A percentile compares a stretch with the other conserved stretches of the same genome.
These are phyloP conservation scores for Holothuria scabra DNA, from an alignment of 53 echinoderm and acorn worm species.

Conservation along the genomic window DNA sequence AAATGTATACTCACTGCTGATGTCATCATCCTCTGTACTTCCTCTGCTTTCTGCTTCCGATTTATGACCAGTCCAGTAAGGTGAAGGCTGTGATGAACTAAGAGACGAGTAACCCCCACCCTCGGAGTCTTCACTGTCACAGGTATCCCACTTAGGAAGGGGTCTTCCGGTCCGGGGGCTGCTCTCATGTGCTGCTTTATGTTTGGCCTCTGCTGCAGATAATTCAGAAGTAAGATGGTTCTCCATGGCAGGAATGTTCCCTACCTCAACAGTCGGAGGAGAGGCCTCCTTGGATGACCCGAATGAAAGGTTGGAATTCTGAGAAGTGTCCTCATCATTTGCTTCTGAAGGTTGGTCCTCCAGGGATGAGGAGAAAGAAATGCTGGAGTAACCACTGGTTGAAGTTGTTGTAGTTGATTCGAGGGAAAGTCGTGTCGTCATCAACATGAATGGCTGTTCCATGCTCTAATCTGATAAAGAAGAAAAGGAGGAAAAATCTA, in stretches of 20 bases:
- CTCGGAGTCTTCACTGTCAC: slow-evolving; percentile 49
- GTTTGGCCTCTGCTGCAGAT: slow-evolving; percentile 24
- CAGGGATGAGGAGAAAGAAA: slow-evolving; percentile 40
- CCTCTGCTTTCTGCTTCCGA: not conserved
- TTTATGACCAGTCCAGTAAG: slow-evolving; percentile 43
- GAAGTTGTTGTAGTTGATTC: slow-evolving; percentile 44
- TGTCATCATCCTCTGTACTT: slow-evolving; percentile 17
- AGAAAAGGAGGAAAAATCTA: not conserved
- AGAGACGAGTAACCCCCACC: slow-evolving; percentile 40
- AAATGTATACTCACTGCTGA: slow-evolving; percentile 22
- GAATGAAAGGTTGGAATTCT: slow-evolving; percentile 52
- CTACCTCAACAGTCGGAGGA: not conserved
- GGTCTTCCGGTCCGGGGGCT: slow-evolving; percentile 29
- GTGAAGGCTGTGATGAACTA: slow-evolving; percentile 26
- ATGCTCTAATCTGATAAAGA: slow-evolving; percentile 24
- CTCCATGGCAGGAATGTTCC: not conserved
- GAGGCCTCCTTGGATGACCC: slow-evolving; percentile 45
- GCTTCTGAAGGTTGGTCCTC: slow-evolving; percentile 47
- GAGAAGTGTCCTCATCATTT: slow-evolving; percentile 53
- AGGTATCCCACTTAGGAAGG: slow-evolving; percentile 53
- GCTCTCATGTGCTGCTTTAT: slow-evolving; percentile 39
- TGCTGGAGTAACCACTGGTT: slow-evolving; percentile 47
- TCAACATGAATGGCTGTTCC: slow-evolving; percentile 43
- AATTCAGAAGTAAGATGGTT: slow-evolving; percentile 14
- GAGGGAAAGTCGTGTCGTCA: slow-evolving; percentile 47